A percentile compares a stretch with the other conserved stretches of the same genome.
Evolutionary conservation across 2,888 invertebrate species (phyloP).

Genomic region (Euproctis similis): DNA sequence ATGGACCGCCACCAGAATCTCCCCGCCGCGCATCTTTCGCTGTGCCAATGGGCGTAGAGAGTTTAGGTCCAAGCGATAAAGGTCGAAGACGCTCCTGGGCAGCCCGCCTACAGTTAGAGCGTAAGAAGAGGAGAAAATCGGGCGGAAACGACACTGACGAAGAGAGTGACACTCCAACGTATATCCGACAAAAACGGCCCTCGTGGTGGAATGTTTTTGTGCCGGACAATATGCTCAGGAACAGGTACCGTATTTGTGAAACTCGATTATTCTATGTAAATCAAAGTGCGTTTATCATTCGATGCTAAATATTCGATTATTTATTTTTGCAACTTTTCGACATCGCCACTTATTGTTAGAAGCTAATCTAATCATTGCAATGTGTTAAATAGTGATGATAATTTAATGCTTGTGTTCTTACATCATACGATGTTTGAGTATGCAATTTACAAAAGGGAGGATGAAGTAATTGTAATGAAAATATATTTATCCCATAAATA

Average conservation of each 20-base stretch:
- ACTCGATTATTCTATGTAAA: too few species aligned
- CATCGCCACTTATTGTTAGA: neutral
- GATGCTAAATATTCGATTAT: too few species aligned
- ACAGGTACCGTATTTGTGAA: slow-evolving; percentile 73
- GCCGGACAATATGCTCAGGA: slow-evolving; percentile 82
- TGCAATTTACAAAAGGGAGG: too few species aligned
- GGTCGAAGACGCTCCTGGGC: slow-evolving; percentile 80
- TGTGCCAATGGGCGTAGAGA: slow-evolving; percentile 49
- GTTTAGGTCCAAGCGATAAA: slow-evolving; percentile 58
- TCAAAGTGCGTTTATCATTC: too few species aligned
- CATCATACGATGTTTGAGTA: too few species aligned
- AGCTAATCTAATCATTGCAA: slow-evolving; percentile 26
- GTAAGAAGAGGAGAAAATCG: slow-evolving; percentile 74
- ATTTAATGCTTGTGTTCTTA: too few species aligned
- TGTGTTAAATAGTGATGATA: too few species aligned
- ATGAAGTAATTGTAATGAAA: too few species aligned
- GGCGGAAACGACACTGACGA: slow-evolving; percentile 63
- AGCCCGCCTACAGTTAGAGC: slow-evolving; percentile 67
- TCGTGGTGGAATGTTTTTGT: slow-evolving; percentile 95
- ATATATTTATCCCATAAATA: too few species aligned
- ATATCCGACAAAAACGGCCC: slow-evolving; percentile 81
- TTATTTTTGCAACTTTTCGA: too few species aligned
- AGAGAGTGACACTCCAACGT: slow-evolving; percentile 56
- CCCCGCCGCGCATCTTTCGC: slow-evolving; percentile 67
- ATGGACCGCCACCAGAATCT: slow-evolving; percentile 53